phyloP scores from a whole-genome alignment of 2,797 vertebrate species.

The Pagetopsis macropterus region DNA sequence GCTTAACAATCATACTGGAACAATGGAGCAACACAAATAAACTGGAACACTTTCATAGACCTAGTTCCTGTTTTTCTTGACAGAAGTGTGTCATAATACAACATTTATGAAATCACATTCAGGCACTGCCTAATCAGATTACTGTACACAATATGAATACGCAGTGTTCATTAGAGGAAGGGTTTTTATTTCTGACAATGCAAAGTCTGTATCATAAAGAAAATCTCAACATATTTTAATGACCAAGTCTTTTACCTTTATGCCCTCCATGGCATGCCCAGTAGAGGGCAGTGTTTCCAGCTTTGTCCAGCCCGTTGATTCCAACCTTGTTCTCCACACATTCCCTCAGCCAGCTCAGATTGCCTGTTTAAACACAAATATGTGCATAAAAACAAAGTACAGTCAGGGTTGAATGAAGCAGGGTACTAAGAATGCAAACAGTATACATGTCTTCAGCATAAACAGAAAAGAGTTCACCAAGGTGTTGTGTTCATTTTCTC shows the following conservation, averaged over 20 bases:
- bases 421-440: constrained; percentile 11
- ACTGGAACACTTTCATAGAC: background rate
- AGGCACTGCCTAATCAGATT: background rate
- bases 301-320: constrained; percentile 96
- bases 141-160: background rate
- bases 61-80: constrained; percentile 37
- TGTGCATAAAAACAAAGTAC: constrained; percentile 12
- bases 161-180: background rate
- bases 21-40: constrained; percentile 7
- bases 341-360: constrained; percentile 96
- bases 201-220: background rate
- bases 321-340: constrained; percentile 97
- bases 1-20: constrained; percentile 16
- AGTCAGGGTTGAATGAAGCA: background rate
- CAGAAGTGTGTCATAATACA: background rate
- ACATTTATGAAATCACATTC: background rate
- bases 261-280: constrained; percentile 98
- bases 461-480: background rate
- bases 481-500: background rate
- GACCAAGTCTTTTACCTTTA: constrained; percentile 84
- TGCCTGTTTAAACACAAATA: constrained; percentile 83
- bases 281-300: constrained; percentile 96
- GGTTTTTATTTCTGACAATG: background rate
- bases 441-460: background rate
- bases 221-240: too few species aligned